Evolutionary conservation across 2,888 invertebrate species (phyloP).

Genomic region (Empis livida): DNA sequence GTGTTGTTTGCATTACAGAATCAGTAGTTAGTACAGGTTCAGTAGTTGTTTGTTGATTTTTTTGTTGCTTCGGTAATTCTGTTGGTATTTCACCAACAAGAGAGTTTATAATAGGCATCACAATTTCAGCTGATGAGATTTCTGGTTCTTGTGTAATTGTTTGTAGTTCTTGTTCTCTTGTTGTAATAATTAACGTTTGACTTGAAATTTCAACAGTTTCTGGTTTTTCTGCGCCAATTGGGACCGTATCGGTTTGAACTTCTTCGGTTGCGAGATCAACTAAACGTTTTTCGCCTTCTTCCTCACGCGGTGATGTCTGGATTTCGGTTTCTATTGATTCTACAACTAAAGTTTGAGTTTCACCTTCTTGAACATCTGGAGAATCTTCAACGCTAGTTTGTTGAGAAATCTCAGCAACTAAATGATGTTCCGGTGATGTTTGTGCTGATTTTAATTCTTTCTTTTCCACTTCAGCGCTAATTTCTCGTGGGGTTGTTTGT

Average conservation of each 20-base stretch:
- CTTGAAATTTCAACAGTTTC: constrained; percentile 25
- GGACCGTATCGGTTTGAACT: constrained; percentile 36
- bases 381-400: constrained; percentile 26
- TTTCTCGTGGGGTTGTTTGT: constrained; percentile 46
- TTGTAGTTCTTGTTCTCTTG: constrained; percentile 29
- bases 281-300: constrained; percentile 19
- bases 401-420: constrained; percentile 21
- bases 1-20: constrained; percentile 28
- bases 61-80: constrained; percentile 12
- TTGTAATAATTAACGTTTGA: constrained; percentile 23
- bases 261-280: constrained; percentile 36
- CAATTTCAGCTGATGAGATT: constrained; percentile 22
- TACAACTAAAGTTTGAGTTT: constrained; percentile 28
- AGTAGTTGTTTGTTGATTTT: constrained; percentile 19
- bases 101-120: constrained; percentile 30
- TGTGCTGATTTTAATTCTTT: constrained; percentile 39
- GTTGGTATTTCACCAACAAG: constrained; percentile 23
- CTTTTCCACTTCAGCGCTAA: constrained; percentile 22
- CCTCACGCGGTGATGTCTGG: constrained; percentile 23
- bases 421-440: constrained; percentile 32
- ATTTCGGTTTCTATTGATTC: constrained; percentile 30
- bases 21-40: constrained; percentile 19
- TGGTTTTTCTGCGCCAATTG: constrained; percentile 21
- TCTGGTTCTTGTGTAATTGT: constrained; percentile 23
- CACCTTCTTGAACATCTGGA: constrained; percentile 24